A percentile compares a stretch with the other conserved stretches of the same genome.
Evolutionary conservation across 2,888 invertebrate species (phyloP).

Genomic region (Tinea trinotella): DNA sequence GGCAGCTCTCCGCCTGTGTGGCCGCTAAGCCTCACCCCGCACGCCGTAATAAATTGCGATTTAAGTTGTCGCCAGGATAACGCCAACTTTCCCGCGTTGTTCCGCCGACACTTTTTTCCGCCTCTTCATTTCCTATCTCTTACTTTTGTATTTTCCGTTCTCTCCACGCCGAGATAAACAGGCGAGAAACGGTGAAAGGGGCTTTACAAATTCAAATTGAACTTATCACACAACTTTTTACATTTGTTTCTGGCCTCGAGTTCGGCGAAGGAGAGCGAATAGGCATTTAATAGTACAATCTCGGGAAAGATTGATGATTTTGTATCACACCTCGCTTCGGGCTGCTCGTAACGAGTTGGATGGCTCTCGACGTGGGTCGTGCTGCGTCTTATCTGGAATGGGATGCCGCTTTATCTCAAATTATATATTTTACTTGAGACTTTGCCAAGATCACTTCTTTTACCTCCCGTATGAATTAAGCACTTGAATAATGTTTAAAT

Average conservation of each 20-base stretch:
- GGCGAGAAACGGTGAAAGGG: conserved; percentile 72
- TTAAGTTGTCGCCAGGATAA: conserved; percentile 72
- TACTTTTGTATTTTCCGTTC: conserved; percentile 72
- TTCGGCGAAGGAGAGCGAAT: conserved; percentile 68
- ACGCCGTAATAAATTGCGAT: conserved; percentile 72
- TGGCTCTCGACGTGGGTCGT: conserved; percentile 66
- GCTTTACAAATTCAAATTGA: conserved; percentile 74
- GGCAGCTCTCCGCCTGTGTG: conserved; percentile 7
- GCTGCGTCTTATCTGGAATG: conserved; percentile 68
- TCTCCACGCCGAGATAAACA: conserved; percentile 68
- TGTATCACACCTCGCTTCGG: conserved; percentile 72
- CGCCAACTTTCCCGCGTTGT: conserved; percentile 70
- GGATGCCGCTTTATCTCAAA: conserved; percentile 70
- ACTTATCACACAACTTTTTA: conserved; percentile 74
- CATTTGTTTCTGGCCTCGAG: conserved; percentile 72
- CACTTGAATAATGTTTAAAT: not conserved
- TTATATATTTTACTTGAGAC: conserved; percentile 70
- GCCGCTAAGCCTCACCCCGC: conserved; percentile 52
- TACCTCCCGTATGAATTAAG: conserved; percentile 20
- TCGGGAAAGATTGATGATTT: conserved; percentile 71
- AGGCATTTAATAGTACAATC: conserved; percentile 73
- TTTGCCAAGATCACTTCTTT: conserved; percentile 50
- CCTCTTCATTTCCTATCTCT: conserved; percentile 73
- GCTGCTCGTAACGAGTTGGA: conserved; percentile 69
- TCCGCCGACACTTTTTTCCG: conserved; percentile 72